Conservation (phyloP, 2,113 vertebrate species). For the Corynorhinus townsendii region DNA sequence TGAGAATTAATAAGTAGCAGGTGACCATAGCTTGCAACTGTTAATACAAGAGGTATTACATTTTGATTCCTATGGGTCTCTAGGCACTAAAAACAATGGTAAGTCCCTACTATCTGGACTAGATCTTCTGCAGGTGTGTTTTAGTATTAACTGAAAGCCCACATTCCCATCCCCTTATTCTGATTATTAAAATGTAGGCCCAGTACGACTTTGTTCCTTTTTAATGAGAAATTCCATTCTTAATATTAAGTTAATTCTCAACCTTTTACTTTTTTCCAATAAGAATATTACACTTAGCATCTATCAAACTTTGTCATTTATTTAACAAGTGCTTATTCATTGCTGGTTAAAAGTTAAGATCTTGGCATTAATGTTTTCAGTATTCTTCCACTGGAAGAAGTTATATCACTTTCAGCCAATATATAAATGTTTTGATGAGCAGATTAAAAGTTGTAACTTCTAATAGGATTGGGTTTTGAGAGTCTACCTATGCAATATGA, state of each 20-base stretch:
- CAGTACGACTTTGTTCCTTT: background rate
- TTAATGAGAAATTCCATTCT: slow-evolving; percentile 18
- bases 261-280: slow-evolving; percentile 15
- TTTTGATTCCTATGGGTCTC: background rate
- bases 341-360: background rate
- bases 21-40: slow-evolving; percentile 9
- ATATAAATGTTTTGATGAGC: background rate
- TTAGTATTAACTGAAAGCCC: background rate
- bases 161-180: background rate
- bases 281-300: background rate
- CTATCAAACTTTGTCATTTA: background rate
- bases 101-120: background rate
- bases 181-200: background rate
- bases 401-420: background rate
- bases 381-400: background rate
- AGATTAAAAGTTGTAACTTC: background rate
- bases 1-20: slow-evolving; percentile 16
- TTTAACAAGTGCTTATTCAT: slow-evolving; percentile 6
- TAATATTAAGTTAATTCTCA: background rate
- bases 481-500: background rate
- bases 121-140: background rate
- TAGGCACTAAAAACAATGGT: background rate
- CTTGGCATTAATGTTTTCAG: background rate
- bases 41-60: background rate
- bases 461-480: background rate